Evolutionary conservation across 2,888 invertebrate genomes (phyloP).

Genomic region (Pachydiplax longipennis): DNA sequence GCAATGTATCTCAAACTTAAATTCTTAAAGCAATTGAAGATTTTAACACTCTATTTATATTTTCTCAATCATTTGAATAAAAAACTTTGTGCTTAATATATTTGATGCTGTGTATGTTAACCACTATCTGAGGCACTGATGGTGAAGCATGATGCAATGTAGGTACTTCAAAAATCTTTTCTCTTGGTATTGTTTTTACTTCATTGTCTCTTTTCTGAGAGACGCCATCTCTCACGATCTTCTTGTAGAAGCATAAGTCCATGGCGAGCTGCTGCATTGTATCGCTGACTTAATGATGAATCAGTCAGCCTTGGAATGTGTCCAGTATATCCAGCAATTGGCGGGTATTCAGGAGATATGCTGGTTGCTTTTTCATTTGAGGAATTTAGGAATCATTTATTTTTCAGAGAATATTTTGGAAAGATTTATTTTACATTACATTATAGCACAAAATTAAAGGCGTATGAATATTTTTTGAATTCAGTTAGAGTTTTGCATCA

Average conservation of each 20-base stretch:
- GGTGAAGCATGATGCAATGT: background rate
- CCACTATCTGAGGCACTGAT: slow-evolving; percentile 26
- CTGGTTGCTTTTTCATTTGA: slow-evolving; percentile 25
- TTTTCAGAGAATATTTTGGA: slow-evolving; percentile 17
- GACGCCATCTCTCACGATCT: slow-evolving; percentile 47
- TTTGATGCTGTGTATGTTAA: background rate
- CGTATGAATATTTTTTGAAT: too few relatives aligned
- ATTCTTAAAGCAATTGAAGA: background rate
- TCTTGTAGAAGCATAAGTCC: slow-evolving; percentile 67
- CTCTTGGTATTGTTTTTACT: background rate
- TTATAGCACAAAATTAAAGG: slow-evolving; percentile 30
- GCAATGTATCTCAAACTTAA: background rate
- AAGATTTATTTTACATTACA: slow-evolving; percentile 44
- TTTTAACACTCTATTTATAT: background rate
- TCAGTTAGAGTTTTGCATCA: too few relatives aligned
- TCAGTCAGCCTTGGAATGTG: slow-evolving; percentile 74
- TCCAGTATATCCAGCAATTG: slow-evolving; percentile 77
- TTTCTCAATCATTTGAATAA: background rate
- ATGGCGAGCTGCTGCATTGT: slow-evolving; percentile 71
- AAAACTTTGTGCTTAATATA: background rate
- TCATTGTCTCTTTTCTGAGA: slow-evolving; percentile 24
- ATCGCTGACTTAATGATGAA: slow-evolving; percentile 72
- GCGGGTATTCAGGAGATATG: slow-evolving; percentile 72
- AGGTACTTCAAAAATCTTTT: background rate
- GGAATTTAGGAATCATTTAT: slow-evolving; percentile 46